Percentiles rank a stretch among this genome's conserved stretches.
Conservation (phyloP, 2,113 vertebrate genomes). For the Siniperca chuatsi region DNA sequence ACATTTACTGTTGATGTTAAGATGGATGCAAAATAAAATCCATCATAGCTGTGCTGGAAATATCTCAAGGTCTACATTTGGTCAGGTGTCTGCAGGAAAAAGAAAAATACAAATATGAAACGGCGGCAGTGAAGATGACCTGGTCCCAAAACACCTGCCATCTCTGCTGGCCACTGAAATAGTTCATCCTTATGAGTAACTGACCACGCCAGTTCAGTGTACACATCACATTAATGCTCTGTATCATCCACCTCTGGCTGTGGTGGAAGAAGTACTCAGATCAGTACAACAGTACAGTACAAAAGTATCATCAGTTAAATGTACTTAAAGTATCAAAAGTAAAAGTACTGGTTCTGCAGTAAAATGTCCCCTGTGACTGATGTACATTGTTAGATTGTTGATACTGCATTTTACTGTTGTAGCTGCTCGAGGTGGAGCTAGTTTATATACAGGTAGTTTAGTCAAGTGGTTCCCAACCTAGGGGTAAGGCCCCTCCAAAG, state of each 20-base stretch:
- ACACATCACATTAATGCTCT: background rate
- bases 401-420: background rate
- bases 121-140: background rate
- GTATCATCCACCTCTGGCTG: background rate
- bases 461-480: background rate
- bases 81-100: background rate
- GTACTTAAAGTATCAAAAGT: background rate
- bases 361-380: background rate
- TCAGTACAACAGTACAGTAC: too few relatives aligned
- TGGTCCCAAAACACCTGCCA: background rate
- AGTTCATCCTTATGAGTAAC: slow-evolving; percentile 3
- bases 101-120: slow-evolving; percentile 19
- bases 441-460: background rate
- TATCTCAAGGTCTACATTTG: slow-evolving; percentile 26
- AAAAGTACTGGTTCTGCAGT: background rate
- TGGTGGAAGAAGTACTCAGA: background rate
- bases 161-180: background rate
- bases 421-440: too few relatives aligned
- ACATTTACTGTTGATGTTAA: slow-evolving; percentile 42
- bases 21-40: slow-evolving; percentile 21
- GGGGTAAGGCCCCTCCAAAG: background rate
- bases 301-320: background rate
- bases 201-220: background rate
- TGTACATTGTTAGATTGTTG: background rate
- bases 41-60: slow-evolving; percentile 16